A percentile compares a stretch with the other conserved stretches of the same genome.
phyloP scores from a whole-genome alignment of 2,797 vertebrate species.

The Allobates femoralis region DNA sequence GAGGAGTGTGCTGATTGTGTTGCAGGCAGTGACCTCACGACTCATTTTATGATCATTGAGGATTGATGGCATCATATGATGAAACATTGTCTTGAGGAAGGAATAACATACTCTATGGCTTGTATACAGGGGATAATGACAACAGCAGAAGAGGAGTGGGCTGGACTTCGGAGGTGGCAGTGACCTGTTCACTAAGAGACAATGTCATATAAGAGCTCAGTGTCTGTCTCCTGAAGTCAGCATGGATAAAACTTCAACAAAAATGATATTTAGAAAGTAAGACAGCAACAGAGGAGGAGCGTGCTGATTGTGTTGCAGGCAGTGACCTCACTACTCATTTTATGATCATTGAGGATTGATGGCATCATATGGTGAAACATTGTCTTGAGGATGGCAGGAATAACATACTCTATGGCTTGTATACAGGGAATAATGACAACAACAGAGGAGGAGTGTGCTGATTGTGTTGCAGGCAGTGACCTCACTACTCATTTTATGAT shows the following conservation, averaged over 20 bases:
- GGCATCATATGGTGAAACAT: too few relatives aligned
- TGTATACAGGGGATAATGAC: background rate
- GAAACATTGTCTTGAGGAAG: background rate
- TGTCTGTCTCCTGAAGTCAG: background rate
- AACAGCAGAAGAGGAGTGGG: background rate
- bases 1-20: background rate
- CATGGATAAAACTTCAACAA: background rate
- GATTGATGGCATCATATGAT: background rate
- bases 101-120: background rate
- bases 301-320: background rate
- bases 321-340: background rate
- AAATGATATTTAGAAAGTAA: background rate
- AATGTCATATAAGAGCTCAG: background rate
- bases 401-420: too few relatives aligned
- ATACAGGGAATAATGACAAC: background rate
- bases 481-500: background rate
- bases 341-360: too few relatives aligned
- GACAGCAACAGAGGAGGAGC: background rate
- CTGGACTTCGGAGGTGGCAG: background rate
- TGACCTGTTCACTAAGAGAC: background rate
- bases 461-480: background rate
- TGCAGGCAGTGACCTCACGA: background rate
- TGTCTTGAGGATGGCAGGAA: too few relatives aligned
- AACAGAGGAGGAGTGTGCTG: background rate
- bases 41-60: background rate